These are phyloP conservation scores for Xenopus petersii DNA, from an alignment of 2,797 vertebrate species.

Conservation along the genomic window DNA sequence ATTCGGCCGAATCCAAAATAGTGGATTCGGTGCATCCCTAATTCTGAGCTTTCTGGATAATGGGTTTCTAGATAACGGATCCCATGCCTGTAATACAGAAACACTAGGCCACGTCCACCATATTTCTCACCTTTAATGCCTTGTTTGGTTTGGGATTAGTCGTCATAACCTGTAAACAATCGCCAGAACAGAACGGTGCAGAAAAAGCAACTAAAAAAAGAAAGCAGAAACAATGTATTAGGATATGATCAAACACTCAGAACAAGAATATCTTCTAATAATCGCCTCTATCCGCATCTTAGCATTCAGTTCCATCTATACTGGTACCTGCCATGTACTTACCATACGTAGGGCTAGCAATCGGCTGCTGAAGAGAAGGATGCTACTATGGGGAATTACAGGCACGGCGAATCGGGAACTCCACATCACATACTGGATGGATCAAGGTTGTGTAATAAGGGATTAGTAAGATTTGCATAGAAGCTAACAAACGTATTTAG, in stretches of 20 bases:
- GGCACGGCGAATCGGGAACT: too few relatives aligned
- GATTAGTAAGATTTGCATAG: background rate
- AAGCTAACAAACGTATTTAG: background rate
- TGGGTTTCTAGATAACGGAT: too few relatives aligned
- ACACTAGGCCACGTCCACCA: background rate
- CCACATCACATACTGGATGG: too few relatives aligned
- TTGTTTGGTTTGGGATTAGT: slow-evolving; percentile 94
- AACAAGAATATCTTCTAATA: background rate
- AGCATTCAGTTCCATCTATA: background rate
- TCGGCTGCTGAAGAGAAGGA: background rate
- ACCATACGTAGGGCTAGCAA: slow-evolving; percentile 10
- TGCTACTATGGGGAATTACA: background rate
- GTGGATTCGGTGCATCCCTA: too few relatives aligned
- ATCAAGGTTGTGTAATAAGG: too few relatives aligned
- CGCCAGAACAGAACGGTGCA: slow-evolving; percentile 79
- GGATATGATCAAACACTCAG: background rate
- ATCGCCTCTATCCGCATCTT: background rate
- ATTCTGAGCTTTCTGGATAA: too few relatives aligned
- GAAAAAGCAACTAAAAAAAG: slow-evolving; percentile 63
- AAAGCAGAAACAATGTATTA: slow-evolving; percentile 32
- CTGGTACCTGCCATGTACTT: background rate
- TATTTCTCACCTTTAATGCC: slow-evolving; percentile 87
- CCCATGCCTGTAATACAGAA: too few relatives aligned
- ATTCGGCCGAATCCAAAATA: too few relatives aligned
- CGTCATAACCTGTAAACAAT: slow-evolving; percentile 97